Evolutionary conservation across 2,888 invertebrate species (phyloP).

Genomic region (Papilio protenor): DNA sequence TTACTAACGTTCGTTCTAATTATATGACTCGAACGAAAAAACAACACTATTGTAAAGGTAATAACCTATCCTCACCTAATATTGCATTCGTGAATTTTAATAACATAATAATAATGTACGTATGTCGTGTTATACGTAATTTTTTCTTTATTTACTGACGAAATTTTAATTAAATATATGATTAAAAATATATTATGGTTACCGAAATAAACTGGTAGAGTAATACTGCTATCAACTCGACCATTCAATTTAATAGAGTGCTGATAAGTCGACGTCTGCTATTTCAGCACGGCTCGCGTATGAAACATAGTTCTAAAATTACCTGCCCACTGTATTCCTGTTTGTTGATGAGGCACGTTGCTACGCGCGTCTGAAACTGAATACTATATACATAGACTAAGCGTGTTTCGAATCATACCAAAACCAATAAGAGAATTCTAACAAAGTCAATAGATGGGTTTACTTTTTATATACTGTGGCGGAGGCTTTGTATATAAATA

Average conservation of each 20-base stretch:
- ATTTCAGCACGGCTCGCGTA: conserved; percentile 44
- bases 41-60: not conserved
- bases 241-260: conserved; percentile 39
- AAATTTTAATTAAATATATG: not conserved
- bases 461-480: not conserved
- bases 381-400: conserved; percentile 26
- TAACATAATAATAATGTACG: too few species aligned
- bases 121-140: too few species aligned
- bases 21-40: too few species aligned
- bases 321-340: conserved; percentile 45
- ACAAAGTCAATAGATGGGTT: not conserved
- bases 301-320: conserved; percentile 50
- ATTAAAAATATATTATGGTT: not conserved
- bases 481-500: not conserved
- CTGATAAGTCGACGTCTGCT: conserved; percentile 39
- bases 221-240: conserved; percentile 37
- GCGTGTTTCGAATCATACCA: conserved; percentile 21
- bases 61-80: not conserved
- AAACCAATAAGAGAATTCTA: not conserved
- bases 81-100: not conserved
- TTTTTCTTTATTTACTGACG: not conserved
- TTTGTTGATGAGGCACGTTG: conserved; percentile 44
- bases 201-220: conserved; percentile 27
- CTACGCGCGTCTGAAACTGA: conserved; percentile 37
- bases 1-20: not conserved